These are phyloP conservation scores for Acanthaster planci DNA, from an alignment of 35 echinoderm and acorn worm species.

Conservation along the genomic window DNA sequence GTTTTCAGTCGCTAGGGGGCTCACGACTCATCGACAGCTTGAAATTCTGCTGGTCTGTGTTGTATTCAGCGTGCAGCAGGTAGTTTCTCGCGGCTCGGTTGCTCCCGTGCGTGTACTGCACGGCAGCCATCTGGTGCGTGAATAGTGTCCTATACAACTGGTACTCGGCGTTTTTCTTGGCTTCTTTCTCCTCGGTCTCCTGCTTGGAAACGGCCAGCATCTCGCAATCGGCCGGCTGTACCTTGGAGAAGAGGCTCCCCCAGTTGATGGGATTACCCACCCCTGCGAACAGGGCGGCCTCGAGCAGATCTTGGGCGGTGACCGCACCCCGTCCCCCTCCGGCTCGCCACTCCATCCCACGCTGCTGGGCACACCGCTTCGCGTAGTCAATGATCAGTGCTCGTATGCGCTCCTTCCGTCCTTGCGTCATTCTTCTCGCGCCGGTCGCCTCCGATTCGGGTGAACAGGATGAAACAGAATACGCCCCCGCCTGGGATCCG, in stretches of 20 bases:
- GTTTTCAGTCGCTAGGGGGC: slow-evolving; percentile 28
- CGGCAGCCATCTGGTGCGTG: slow-evolving; percentile 34
- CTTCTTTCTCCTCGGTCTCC: not conserved
- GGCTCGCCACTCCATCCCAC: slow-evolving; percentile 30
- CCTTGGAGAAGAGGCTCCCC: slow-evolving; percentile 45
- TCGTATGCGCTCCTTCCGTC: slow-evolving; percentile 42
- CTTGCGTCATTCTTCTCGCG: slow-evolving; percentile 15
- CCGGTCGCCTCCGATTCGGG: not conserved
- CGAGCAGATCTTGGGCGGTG: not conserved
- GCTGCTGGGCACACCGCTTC: slow-evolving; percentile 39
- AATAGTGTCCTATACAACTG: slow-evolving; percentile 24
- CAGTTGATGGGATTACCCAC: slow-evolving; percentile 36
- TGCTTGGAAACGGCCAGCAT: not conserved
- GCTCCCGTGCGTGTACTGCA: slow-evolving; percentile 19
- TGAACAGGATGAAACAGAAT: not conserved
- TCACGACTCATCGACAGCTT: slow-evolving; percentile 48
- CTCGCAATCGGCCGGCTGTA: not conserved
- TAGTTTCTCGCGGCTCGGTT: slow-evolving; percentile 50
- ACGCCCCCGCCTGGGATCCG: too few relatives aligned
- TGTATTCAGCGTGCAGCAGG: slow-evolving; percentile 52
- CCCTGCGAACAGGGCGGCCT: not conserved
- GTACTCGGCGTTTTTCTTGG: slow-evolving; percentile 41
- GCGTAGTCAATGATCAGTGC: slow-evolving; percentile 62
- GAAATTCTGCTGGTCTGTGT: slow-evolving; percentile 53
- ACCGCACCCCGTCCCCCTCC: not conserved